Evolutionary conservation across 2,113 vertebrate species (phyloP), one percentile per base, ranked within the genome.

Genomic region (Lonchura striata): DNA sequence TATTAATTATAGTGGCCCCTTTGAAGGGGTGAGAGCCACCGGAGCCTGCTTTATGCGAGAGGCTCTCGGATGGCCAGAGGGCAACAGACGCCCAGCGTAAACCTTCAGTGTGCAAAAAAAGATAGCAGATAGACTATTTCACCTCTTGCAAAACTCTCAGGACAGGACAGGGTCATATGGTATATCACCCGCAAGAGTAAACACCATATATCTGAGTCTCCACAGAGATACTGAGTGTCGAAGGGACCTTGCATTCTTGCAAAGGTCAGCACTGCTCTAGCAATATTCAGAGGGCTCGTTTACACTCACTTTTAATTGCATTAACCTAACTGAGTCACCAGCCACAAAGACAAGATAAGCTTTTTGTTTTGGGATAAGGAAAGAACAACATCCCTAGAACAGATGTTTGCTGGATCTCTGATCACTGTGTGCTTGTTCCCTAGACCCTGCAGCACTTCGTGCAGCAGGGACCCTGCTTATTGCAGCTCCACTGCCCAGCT

Each of bases 241-340:
- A 35, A 44, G 44, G 52, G 71, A 91, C 56, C 76, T 90, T 17
- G 35, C 75, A 85, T 90, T 88, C 82, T 90, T 90, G 76, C 59
- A 52, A 70, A 94, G 93, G 93, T 95, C 90, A 91, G 76, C 12
- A 15, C 47, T 17, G 20, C 35, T 77, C 46, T 5, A 37, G 52
- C 47, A 49, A 82, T 52, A 63, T 66, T 85, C 82, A 54, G 44
- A 33, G 60, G 75, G 63, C 68, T 90, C 86, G 50, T 93, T 95
- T 93, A 95, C 86, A 35, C 91, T 78, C 54, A 25, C 68, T 92
- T 93, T 74, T 95, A 96, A 97, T 88, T 83, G 60, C 44, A 93
- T 95, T 94, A 96, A 57, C 82, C 19, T n/a, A n/a, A n/a, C n/a
- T 52, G 79, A 81, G 82, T 68, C 70, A 66, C 54, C 56, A 39